Percentiles rank a stretch among this genome's conserved stretches.
phyloP scores from a whole-genome alignment of 1,140 invertebrate species.

The Micrasema minimum region DNA sequence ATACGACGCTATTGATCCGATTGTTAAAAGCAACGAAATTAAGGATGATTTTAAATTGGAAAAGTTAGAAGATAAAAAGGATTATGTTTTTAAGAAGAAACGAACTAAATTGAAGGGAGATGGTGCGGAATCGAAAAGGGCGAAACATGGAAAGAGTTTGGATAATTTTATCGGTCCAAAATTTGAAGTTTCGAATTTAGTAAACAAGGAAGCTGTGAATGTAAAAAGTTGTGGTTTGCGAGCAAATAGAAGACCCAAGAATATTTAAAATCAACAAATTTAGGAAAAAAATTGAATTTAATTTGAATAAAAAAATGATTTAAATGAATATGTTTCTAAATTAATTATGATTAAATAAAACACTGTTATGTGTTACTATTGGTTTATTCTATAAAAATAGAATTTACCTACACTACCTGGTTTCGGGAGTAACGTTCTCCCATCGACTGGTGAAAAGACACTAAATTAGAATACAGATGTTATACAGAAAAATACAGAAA shows the following conservation, averaged over 20 bases:
- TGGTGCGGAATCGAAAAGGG: slow-evolving; percentile 2
- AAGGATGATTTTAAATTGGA: background rate
- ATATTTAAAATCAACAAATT: slow-evolving; percentile 37
- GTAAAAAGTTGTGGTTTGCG: slow-evolving; percentile 36
- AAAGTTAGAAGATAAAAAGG: slow-evolving; percentile 20
- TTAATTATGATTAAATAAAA: too few species aligned
- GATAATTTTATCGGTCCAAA: background rate
- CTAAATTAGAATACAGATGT: too few species aligned
- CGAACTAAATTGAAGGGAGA: too few species aligned
- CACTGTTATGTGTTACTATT: too few species aligned
- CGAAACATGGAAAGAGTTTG: background rate
- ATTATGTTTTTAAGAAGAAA: slow-evolving; percentile 47
- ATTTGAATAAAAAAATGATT: slow-evolving; percentile 41
- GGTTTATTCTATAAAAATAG: too few species aligned
- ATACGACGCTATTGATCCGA: background rate
- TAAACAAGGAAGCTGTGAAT: background rate
- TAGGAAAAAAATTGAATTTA: slow-evolving; percentile 46
- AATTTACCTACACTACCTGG: too few species aligned
- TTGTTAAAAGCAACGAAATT: background rate
- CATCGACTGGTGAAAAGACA: too few species aligned
- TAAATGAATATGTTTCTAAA: too few species aligned
- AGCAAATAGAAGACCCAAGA: slow-evolving; percentile 34
- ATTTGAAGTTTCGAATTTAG: background rate
- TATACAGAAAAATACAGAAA: too few species aligned
- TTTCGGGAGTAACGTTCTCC: too few species aligned